Conservation (phyloP, 2,797 vertebrate genomes). For the Eospalax fontanierii region DNA sequence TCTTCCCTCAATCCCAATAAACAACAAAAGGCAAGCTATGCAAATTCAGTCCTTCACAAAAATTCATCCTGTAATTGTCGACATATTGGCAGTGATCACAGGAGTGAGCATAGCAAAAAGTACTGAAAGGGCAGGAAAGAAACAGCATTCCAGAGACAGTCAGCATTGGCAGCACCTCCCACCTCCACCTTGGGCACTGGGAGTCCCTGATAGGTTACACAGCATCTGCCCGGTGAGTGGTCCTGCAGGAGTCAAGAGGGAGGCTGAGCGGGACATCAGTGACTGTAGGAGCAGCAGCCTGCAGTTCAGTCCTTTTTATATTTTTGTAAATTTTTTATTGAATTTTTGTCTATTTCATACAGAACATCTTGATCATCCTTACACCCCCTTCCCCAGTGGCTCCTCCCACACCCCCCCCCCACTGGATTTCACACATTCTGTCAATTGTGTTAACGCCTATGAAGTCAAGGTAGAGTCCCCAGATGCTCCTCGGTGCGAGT, state of each 20-base stretch:
- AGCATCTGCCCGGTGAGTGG: slow-evolving; percentile 20
- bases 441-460: too few relatives aligned
- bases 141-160: not conserved
- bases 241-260: not conserved
- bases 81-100: slow-evolving; percentile 57
- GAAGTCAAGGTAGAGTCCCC: too few relatives aligned
- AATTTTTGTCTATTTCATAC: too few relatives aligned
- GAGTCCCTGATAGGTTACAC: not conserved
- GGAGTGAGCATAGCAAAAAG: not conserved
- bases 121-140: slow-evolving; percentile 43
- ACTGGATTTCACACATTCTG: too few relatives aligned
- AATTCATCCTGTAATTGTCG: slow-evolving; percentile 65
- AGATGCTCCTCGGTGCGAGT: too few relatives aligned
- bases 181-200: not conserved
- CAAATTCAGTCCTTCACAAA: slow-evolving; percentile 64
- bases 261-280: not conserved
- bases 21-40: slow-evolving; percentile 63
- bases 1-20: not conserved
- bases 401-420: too few relatives aligned
- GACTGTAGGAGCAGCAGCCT: not conserved
- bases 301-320: too few relatives aligned
- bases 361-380: too few relatives aligned
- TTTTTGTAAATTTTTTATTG: too few relatives aligned
- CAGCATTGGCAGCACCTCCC: not conserved
- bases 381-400: too few relatives aligned